Evolutionary conservation across 2,797 vertebrate genomes (phyloP).

Genomic region (Phrynocephalus forsythii): DNA sequence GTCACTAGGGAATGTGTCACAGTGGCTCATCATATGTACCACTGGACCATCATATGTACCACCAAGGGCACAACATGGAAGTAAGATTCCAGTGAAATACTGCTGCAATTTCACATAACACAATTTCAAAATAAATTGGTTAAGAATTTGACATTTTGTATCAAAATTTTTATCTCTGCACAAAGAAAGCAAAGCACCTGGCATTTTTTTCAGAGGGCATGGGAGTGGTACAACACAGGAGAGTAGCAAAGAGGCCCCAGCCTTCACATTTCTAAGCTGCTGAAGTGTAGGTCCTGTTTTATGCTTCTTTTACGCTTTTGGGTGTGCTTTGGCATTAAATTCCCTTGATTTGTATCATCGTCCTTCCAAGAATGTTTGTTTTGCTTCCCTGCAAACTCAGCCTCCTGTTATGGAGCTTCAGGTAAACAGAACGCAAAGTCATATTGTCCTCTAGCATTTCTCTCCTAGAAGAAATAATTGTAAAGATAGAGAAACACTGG

Average conservation of each 20-base stretch:
- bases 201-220: too few relatives aligned
- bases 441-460: conserved; percentile 18
- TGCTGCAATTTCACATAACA: background rate
- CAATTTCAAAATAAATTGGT: background rate
- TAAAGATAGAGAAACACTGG: conserved; percentile 17
- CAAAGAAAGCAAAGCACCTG: too few relatives aligned
- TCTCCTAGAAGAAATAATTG: conserved; percentile 29
- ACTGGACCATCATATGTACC: background rate
- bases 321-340: conserved; percentile 19
- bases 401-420: background rate
- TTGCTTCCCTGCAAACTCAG: conserved; percentile 37
- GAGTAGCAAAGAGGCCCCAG: background rate
- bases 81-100: background rate
- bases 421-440: conserved; percentile 37
- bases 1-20: too few relatives aligned
- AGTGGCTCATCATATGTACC: too few relatives aligned
- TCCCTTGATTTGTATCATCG: conserved; percentile 27
- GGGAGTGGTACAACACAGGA: too few relatives aligned
- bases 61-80: background rate
- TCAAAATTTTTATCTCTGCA: too few relatives aligned
- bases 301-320: background rate
- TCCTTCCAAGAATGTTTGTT: conserved; percentile 3
- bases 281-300: background rate
- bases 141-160: background rate
- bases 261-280: background rate